Percentiles rank a stretch among this genome's conserved stretches.
Conservation (phyloP, 2,797 vertebrate genomes). For the Sus cebifrons region DNA sequence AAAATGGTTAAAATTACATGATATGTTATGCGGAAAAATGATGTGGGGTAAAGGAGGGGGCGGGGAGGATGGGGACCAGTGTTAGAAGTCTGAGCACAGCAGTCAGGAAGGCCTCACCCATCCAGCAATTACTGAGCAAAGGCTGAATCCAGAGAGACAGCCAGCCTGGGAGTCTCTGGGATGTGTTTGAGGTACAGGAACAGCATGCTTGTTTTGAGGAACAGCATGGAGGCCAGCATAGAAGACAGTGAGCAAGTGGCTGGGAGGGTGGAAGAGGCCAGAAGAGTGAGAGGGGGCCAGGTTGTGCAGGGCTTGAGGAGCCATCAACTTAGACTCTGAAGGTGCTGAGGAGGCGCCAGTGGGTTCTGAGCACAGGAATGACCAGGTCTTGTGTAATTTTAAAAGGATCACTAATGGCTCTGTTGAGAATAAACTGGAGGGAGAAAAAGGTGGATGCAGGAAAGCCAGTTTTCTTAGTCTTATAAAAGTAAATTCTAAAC, state of each 20-base stretch:
- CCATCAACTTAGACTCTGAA: not conserved
- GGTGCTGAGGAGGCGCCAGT: not conserved
- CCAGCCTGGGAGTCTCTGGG: not conserved
- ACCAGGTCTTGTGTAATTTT: not conserved
- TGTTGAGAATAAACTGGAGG: not conserved
- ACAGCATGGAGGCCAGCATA: not conserved
- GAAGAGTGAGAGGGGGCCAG: fast-evolving
- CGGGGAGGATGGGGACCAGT: not conserved
- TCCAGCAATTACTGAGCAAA: not conserved
- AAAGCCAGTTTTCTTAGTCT: slow-evolving; percentile 26
- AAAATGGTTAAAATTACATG: not conserved
- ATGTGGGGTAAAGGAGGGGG: not conserved
- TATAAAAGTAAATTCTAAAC: not conserved
- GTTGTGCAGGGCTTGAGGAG: not conserved
- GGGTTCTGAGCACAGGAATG: not conserved
- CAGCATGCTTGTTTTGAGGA: not conserved
- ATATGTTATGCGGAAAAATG: not conserved
- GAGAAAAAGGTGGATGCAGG: not conserved
- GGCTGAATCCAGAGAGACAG: not conserved
- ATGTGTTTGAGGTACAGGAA: not conserved
- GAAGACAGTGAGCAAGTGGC: not conserved
- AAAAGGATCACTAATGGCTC: not conserved
- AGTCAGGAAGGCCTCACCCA: not conserved
- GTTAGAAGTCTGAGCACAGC: not conserved
- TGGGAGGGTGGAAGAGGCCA: not conserved